Percentiles rank a stretch among this genome's conserved stretches.
phyloP scores from a whole-genome alignment of 2,113 vertebrate species.

The Aix galericulata region DNA sequence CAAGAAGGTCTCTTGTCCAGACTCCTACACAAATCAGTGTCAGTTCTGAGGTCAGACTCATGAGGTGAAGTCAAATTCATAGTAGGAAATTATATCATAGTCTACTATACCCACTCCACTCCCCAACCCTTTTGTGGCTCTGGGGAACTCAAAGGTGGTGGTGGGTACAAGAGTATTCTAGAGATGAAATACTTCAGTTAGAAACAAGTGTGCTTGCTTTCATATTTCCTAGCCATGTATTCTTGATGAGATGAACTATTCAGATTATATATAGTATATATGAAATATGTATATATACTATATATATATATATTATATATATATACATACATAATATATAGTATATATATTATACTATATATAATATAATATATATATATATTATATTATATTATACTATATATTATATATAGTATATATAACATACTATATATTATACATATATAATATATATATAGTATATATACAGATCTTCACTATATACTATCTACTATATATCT shows the following conservation, averaged over 20 bases:
- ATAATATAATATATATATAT: too few species aligned
- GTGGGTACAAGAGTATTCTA: neutral
- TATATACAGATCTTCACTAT: too few species aligned
- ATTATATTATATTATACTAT: too few species aligned
- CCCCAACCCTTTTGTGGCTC: neutral
- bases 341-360: too few species aligned
- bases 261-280: too few species aligned
- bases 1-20: neutral
- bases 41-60: neutral
- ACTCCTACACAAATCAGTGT: neutral
- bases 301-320: rapidly evolving
- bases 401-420: too few species aligned
- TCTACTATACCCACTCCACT: neutral
- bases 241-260: neutral
- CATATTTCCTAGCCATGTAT: neutral
- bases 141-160: neutral
- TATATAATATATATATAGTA: too few species aligned
- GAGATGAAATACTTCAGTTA: neutral
- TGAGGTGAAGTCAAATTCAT: neutral
- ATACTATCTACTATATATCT: neutral
- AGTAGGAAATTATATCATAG: neutral
- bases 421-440: rapidly evolving
- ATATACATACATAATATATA: too few species aligned
- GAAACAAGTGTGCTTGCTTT: neutral
- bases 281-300: neutral